These are phyloP conservation scores for Litoditis marina DNA, from an alignment of 2,888 invertebrate genomes.

Conservation along the genomic window DNA sequence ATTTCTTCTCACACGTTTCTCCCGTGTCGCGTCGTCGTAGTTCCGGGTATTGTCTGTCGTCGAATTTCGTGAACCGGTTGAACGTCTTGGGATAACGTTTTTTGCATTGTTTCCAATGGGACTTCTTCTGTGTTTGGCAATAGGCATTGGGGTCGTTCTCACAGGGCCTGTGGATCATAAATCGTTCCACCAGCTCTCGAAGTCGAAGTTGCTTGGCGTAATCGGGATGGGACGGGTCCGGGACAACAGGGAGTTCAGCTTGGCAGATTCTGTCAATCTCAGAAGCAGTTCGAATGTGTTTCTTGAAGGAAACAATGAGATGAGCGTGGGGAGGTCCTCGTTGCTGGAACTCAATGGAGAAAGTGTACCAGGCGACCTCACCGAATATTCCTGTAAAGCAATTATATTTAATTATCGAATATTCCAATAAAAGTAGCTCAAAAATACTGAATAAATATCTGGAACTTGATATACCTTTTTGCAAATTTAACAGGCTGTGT, in stretches of 20 bases:
- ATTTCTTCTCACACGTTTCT: fast-evolving
- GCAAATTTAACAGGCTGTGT: too few species aligned
- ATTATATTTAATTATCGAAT: too few species aligned
- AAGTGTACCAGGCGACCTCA: constrained; percentile 9
- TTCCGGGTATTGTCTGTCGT: constrained; percentile 3
- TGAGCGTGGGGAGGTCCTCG: constrained; percentile 18
- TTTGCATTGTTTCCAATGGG: constrained; percentile 4
- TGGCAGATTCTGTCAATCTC: constrained; percentile 7
- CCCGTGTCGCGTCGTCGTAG: background rate
- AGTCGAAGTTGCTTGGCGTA: background rate
- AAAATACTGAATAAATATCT: too few species aligned
- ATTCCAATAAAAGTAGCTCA: too few species aligned
- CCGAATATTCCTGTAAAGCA: constrained; percentile 15
- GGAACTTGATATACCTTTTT: too few species aligned
- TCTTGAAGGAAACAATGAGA: constrained; percentile 4
- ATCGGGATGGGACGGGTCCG: too few species aligned
- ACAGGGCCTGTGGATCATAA: constrained; percentile 16
- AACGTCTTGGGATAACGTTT: constrained; percentile 8
- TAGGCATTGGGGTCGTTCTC: constrained; percentile 6
- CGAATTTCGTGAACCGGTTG: background rate
- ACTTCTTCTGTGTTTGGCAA: constrained; percentile 6
- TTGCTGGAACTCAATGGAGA: constrained; percentile 15
- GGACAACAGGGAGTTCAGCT: constrained; percentile 4
- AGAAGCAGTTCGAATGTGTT: constrained; percentile 1
- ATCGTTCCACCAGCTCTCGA: background rate